These are phyloP conservation scores for Ptychadena robeensis DNA, from an alignment of 2,797 vertebrate genomes.

Conservation along the genomic window DNA sequence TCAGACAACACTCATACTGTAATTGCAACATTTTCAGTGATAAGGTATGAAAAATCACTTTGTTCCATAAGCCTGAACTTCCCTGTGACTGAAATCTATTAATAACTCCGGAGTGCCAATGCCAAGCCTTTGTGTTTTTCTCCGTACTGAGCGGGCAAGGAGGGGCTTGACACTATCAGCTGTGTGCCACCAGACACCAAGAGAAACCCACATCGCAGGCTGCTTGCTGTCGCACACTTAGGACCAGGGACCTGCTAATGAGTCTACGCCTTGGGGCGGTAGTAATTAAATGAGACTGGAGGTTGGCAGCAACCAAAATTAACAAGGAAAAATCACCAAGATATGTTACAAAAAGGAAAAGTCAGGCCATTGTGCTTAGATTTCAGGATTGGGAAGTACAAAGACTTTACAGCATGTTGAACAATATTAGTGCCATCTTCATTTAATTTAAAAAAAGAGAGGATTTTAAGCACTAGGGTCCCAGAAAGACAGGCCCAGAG, in stretches of 20 bases:
- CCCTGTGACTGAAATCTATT: neutral
- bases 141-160: neutral
- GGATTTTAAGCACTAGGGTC: too few relatives aligned
- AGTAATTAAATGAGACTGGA: constrained; percentile 7
- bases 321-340: neutral
- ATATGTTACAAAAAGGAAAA: neutral
- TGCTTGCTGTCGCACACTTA: neutral
- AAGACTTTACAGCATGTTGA: too few relatives aligned
- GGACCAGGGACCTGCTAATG: constrained; percentile 2
- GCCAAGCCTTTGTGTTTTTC: neutral
- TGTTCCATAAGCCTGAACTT: constrained; percentile 7
- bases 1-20: too few relatives aligned
- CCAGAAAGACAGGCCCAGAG: too few relatives aligned
- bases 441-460: too few relatives aligned
- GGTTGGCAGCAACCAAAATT: neutral
- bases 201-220: neutral
- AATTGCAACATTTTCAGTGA: neutral
- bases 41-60: neutral
- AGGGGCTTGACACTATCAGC: neutral
- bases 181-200: constrained; percentile 14
- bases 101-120: neutral
- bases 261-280: neutral
- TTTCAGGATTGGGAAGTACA: neutral
- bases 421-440: too few relatives aligned
- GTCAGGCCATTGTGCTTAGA: neutral